These are phyloP conservation scores for Hyposoter didymator DNA, from an alignment of 2,888 invertebrate genomes.

Conservation along the genomic window DNA sequence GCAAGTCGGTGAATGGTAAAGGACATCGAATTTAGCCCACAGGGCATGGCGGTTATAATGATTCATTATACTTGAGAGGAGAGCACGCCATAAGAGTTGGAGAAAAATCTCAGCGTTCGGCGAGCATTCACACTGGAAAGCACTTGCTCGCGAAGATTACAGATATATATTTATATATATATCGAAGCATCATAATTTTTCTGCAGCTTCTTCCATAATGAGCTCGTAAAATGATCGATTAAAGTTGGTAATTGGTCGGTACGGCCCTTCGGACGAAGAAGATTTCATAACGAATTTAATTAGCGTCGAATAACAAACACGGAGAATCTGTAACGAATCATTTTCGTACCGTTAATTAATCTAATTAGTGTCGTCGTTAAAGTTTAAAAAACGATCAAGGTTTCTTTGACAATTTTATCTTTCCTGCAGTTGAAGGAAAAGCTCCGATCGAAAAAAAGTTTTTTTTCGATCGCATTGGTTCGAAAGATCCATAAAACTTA, in stretches of 20 bases:
- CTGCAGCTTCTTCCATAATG: neutral
- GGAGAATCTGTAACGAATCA: neutral
- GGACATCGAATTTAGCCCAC: conserved; percentile 62
- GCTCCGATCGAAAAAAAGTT: neutral
- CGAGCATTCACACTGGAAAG: conserved; percentile 49
- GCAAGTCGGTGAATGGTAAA: conserved; percentile 53
- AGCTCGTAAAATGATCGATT: conserved; percentile 15
- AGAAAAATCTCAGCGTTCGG: conserved; percentile 58
- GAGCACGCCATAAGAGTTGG: conserved; percentile 24
- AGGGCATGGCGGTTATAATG: conserved; percentile 58
- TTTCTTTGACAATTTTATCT: neutral
- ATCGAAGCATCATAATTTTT: neutral
- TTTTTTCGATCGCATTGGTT: neutral
- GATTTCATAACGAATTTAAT: conserved; percentile 2
- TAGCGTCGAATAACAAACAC: neutral
- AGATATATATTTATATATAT: neutral
- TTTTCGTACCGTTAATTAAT: neutral
- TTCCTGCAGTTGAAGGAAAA: neutral
- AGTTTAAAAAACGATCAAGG: neutral
- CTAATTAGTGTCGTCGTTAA: neutral
- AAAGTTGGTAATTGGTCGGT: conserved; percentile 1
- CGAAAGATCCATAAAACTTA: neutral
- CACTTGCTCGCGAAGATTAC: conserved; percentile 8
- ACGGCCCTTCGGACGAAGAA: neutral
- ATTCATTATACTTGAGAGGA: conserved; percentile 55